Conservation (phyloP, 2,113 vertebrate genomes). For the Hiodon tergisus region DNA sequence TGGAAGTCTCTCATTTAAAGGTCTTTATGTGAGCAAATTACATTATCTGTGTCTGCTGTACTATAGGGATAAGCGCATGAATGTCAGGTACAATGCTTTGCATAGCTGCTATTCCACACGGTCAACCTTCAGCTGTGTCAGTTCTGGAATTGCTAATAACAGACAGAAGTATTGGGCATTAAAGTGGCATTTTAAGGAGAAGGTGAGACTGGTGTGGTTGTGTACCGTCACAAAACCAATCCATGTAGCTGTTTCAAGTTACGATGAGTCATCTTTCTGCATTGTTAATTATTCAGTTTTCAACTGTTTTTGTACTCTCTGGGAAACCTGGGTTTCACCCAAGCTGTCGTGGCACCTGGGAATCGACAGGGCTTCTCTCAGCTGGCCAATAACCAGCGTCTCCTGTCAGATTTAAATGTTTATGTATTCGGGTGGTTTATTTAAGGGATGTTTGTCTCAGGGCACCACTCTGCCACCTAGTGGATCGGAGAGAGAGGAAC, state of each 20-base stretch:
- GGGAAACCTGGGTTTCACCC: neutral
- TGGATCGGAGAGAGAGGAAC: neutral
- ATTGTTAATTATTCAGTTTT: slow-evolving; percentile 4
- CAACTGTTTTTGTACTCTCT: neutral
- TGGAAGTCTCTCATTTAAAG: too few species aligned
- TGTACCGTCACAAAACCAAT: neutral
- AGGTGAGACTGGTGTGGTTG: neutral
- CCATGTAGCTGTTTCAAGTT: neutral
- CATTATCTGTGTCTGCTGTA: too few species aligned
- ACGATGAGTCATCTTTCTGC: neutral
- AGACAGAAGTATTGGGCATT: neutral
- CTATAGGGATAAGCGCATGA: too few species aligned
- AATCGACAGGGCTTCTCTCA: too few species aligned
- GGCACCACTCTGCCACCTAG: slow-evolving; percentile 2
- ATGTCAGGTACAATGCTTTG: neutral
- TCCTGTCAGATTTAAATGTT: neutral
- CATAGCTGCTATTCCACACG: neutral
- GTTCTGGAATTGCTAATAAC: neutral
- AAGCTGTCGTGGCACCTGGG: neutral
- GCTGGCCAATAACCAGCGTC: too few species aligned
- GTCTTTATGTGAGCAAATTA: too few species aligned
- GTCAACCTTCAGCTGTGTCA: neutral
- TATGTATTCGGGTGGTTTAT: neutral
- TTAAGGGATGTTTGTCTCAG: neutral
- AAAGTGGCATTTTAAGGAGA: neutral